phyloP scores from a whole-genome alignment of 2,797 vertebrate species.

The Loris lydekkerianus region DNA sequence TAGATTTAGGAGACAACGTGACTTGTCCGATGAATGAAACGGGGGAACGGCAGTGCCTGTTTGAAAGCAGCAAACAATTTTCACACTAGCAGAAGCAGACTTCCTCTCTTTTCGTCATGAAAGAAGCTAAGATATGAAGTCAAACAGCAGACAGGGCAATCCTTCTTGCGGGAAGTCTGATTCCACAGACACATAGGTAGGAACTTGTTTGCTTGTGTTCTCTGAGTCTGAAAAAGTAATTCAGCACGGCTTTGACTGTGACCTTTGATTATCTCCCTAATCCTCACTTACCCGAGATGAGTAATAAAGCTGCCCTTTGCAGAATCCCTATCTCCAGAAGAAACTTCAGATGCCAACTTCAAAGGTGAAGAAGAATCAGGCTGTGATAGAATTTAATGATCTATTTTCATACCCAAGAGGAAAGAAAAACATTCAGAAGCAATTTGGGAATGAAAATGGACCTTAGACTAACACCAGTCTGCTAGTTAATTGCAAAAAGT shows the following conservation, averaged over 20 bases:
- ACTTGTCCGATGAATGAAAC: background rate
- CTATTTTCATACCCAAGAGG: conserved; percentile 14
- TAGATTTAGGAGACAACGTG: background rate
- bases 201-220: conserved; percentile 52
- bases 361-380: conserved; percentile 53
- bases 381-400: conserved; percentile 62
- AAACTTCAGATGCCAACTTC: conserved; percentile 64
- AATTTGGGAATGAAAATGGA: conserved; percentile 44
- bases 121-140: background rate
- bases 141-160: background rate
- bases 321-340: conserved; percentile 66
- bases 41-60: background rate
- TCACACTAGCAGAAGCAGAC: background rate
- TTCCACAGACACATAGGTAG: conserved; percentile 17
- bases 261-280: conserved; percentile 69
- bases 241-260: conserved; percentile 38
- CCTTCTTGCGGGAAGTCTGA: conserved; percentile 40
- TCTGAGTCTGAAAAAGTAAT: conserved; percentile 50
- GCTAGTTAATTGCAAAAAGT: conserved; percentile 26
- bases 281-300: conserved; percentile 58
- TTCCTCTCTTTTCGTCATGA: background rate
- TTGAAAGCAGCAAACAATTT: background rate
- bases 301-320: conserved; percentile 70
- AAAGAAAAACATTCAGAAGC: conserved; percentile 40
- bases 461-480: background rate